Evolutionary conservation across 2,113 vertebrate genomes (phyloP).

Genomic region (Brachypteracias leptosomus): DNA sequence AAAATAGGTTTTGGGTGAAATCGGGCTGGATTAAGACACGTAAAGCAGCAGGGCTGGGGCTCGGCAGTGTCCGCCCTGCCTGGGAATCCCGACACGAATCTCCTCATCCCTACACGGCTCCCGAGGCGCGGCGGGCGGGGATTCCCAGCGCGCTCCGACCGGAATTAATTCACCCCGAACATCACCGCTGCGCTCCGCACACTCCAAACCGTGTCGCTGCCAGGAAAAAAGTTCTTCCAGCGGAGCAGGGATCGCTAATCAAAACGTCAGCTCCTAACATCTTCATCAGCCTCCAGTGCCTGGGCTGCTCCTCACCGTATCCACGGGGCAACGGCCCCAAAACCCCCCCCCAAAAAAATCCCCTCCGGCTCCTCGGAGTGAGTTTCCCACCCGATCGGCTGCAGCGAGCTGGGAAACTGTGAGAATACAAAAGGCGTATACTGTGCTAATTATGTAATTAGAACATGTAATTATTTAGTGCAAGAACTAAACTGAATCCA

Average conservation of each 20-base stretch:
- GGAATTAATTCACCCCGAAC: slow-evolving; percentile 40
- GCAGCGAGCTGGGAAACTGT: not conserved
- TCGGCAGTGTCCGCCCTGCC: not conserved
- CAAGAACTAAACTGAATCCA: not conserved
- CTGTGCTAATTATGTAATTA: slow-evolving; percentile 60
- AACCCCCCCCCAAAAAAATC: not conserved
- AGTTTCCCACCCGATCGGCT: not conserved
- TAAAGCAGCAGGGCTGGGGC: not conserved
- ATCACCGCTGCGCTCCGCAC: not conserved
- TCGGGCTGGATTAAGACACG: fast-evolving
- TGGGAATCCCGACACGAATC: not conserved
- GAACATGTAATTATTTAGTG: slow-evolving; percentile 27
- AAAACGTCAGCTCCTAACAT: not conserved
- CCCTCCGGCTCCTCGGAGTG: fast-evolving
- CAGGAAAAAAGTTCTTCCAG: not conserved
- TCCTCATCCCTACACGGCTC: not conserved
- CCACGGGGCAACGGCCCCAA: too few relatives aligned
- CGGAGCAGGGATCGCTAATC: not conserved
- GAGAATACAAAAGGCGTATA: not conserved
- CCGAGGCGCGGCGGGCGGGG: not conserved
- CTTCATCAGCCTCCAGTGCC: not conserved
- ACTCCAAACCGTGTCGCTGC: not conserved
- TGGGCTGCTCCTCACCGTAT: not conserved
- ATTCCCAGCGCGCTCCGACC: not conserved
- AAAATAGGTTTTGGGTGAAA: not conserved